Evolutionary conservation across 2,113 vertebrate genomes (phyloP).

Genomic region (Salvator merianae): DNA sequence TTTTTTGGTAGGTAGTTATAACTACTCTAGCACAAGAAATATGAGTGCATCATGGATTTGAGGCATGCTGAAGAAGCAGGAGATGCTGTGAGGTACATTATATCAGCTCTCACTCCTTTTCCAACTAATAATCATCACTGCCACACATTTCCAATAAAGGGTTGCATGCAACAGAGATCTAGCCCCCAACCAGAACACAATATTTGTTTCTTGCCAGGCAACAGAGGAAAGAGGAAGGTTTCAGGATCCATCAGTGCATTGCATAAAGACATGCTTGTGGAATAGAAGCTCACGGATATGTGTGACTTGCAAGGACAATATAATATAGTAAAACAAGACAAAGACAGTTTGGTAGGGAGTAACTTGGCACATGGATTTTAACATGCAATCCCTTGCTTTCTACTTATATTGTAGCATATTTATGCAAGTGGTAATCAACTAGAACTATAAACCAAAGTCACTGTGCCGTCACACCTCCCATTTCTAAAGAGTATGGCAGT

Average conservation of each 20-base stretch:
- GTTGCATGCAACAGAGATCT: background rate
- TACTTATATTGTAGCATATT: background rate
- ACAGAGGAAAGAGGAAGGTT: background rate
- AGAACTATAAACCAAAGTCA: background rate
- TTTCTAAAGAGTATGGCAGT: background rate
- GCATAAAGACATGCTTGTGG: background rate
- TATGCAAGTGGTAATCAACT: background rate
- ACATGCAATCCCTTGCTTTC: background rate
- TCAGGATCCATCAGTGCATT: background rate
- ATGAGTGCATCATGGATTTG: background rate
- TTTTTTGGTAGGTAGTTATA: background rate
- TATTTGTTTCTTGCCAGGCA: background rate
- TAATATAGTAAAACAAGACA: background rate
- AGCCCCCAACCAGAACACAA: too few relatives aligned
- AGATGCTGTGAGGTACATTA: background rate
- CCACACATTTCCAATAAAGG: background rate
- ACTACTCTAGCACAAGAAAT: background rate
- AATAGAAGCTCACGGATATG: too few relatives aligned
- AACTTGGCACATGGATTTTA: background rate
- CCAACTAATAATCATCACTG: background rate
- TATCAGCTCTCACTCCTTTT: background rate
- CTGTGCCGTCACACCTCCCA: background rate
- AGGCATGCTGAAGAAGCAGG: background rate
- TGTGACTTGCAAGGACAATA: background rate
- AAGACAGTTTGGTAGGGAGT: background rate